Base-by-base conservation (phyloP, 2,797 vertebrate species). In the Lithobates pipiens region DNA sequence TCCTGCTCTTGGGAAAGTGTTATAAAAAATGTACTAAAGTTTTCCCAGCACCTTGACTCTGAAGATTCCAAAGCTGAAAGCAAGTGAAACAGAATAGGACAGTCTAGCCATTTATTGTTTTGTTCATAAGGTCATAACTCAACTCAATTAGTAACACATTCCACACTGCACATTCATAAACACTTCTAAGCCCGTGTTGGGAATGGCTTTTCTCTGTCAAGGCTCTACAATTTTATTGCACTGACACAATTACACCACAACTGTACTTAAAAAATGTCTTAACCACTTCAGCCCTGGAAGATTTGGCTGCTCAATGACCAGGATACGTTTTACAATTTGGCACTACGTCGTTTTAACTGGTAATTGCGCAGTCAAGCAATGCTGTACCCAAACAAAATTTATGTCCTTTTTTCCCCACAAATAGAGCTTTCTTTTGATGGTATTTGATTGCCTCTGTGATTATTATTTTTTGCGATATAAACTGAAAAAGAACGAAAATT, bases 121-220 rank as follows among this genome's bases (percentile, higher is more conserved):
- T 79, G 77, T 46, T 44, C 29, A 50, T 69, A 29, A 69, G 77
- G 77, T 68, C 42, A 69, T 79, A 79, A 79, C 46, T 79, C 77
- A 79, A 25, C 39, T 46, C 25, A 63, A 79, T 79, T 79, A 50
- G 77, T 79, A 68, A 46, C 77, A 79, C 77, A 79, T 79, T 79
- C 77, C 76, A 77, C 54, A n/a, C 10, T 3, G 27, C 21, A 10
- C 65, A 79, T 79, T 79, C 67, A 79, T 39, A 69, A 79, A 67
- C 11, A 27, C 65, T 25, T 29, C 65, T 67, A 67, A 67, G 13
- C 42, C 77, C 18, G 21, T 61, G 21, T 32, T 42, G 16, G 18
- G 27, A 50, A 69, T 69, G n/a, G 46, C 29, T 46, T 27, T 69
- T 34, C 25, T 44, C 5, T 18, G 46, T 10, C 18, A 68, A 61